Percentiles rank a stretch among this genome's conserved stretches.
phyloP scores from a whole-genome alignment of 2,797 vertebrate species.

The Cryptoblepharus egeriae region DNA sequence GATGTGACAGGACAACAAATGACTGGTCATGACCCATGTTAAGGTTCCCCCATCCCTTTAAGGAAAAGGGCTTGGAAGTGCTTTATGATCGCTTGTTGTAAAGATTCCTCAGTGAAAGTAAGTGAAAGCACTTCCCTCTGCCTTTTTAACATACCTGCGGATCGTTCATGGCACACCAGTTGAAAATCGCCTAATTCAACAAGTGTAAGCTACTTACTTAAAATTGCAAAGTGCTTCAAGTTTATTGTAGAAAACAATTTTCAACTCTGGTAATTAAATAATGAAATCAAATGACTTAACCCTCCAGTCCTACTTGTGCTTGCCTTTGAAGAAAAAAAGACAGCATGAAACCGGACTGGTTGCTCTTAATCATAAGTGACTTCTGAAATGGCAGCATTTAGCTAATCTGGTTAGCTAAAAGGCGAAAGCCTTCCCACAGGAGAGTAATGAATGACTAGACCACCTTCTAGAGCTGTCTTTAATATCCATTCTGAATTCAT shows the following conservation, averaged over 20 bases:
- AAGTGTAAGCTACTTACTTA: neutral
- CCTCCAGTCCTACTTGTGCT: neutral
- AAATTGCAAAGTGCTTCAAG: neutral
- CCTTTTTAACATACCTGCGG: too few species aligned
- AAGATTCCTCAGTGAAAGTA: too few species aligned
- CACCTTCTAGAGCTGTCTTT: slow-evolving; percentile 54
- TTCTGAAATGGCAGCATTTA: slow-evolving; percentile 63
- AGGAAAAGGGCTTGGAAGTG: too few species aligned
- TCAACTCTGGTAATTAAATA: slow-evolving; percentile 3
- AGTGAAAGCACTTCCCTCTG: too few species aligned
- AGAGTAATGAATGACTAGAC: slow-evolving; percentile 52
- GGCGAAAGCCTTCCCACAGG: slow-evolving; percentile 64
- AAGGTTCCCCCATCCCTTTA: too few species aligned
- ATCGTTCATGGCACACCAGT: too few species aligned
- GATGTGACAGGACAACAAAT: too few species aligned
- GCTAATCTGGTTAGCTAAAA: slow-evolving; percentile 51
- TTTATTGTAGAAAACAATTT: neutral
- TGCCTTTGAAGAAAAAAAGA: slow-evolving; percentile 32
- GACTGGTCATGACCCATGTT: too few species aligned
- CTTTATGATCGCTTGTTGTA: too few species aligned
- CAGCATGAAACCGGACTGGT: slow-evolving; percentile 45
- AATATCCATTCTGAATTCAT: slow-evolving; percentile 40
- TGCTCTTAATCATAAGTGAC: slow-evolving; percentile 68
- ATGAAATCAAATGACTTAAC: neutral
- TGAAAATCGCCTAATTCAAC: too few species aligned